Evolutionary conservation across 2,797 vertebrate species (phyloP), one percentile per base, ranked within the genome.

Genomic region (Scolopax rusticola): DNA sequence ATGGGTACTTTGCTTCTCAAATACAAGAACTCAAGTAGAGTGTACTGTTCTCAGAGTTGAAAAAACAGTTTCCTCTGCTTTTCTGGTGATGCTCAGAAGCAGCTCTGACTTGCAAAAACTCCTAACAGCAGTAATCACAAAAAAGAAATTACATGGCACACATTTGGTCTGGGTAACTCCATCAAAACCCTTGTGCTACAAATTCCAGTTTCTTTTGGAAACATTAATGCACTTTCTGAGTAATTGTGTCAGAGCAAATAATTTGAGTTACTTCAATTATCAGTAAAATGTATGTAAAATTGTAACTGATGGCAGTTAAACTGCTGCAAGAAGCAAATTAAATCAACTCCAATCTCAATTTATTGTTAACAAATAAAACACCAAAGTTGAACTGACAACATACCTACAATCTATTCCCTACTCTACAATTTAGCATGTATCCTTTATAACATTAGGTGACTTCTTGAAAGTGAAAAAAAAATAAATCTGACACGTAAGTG

Each of bases 141-240:
- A 79, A 89, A 80, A 24, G 9, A 60, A 77, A 77, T 38, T 43
- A 56, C 32, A 61, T 5, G 40, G 30, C 30, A 57, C 45, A 56
- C 75, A 69, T 80, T 14, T 80, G 10, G 23, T 71, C 33, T 68
- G 15, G 38, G 7, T 57, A 86, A 86, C 16, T 82, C 69, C 11
- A 80, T 19, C 60, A 71, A 70, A 78, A 74, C 2, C 3, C 5
- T 51, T 1, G 0, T n/a, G 40, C 48, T 54, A 59, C n/a, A 48
- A 73, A 91, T 70, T 20, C 8, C 68, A 75, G 16, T 50, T 71
- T 85, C 18, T 83, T 87, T 24, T 71, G 30, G 47, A 85, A 95
- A 63, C 6, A 5, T 17, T 56, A 25, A 38, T 25, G 9, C 15
- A 33, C 7, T 67, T 63, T 15, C 5, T 67, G 57, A 67, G 8